These are phyloP conservation scores for Heliconius hermathena DNA, from an alignment of 1,140 invertebrate genomes.

Conservation along the genomic window DNA sequence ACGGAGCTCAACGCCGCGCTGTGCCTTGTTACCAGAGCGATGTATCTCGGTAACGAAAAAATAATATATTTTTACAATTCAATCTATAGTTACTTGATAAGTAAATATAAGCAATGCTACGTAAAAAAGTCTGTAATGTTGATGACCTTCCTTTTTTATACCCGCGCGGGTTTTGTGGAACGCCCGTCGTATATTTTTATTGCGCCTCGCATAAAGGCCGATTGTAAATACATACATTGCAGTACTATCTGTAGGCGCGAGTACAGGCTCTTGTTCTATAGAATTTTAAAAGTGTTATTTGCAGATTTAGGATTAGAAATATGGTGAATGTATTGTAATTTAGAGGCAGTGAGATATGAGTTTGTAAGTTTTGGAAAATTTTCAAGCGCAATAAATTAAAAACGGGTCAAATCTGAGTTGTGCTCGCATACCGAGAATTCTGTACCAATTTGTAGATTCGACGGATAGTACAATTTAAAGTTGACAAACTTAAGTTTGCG, in stretches of 20 bases:
- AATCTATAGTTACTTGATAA: neutral
- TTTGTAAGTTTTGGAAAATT: no score
- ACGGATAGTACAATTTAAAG: no score
- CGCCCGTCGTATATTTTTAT: slow-evolving; percentile 18
- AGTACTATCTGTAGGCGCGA: neutral
- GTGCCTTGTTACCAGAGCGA: no score
- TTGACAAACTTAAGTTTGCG: no score
- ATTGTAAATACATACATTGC: slow-evolving; percentile 15
- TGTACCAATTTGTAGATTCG: no score
- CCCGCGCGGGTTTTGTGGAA: neutral
- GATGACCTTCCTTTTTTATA: neutral
- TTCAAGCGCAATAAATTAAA: no score
- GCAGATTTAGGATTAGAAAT: neutral
- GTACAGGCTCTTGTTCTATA: neutral
- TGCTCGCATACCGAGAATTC: no score
- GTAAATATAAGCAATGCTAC: neutral
- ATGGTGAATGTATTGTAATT: neutral
- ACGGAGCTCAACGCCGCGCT: no score
- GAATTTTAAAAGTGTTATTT: neutral
- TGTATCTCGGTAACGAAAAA: no score
- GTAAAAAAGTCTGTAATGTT: neutral
- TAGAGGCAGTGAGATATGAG: no score
- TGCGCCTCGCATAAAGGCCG: slow-evolving; percentile 11
- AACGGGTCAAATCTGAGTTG: no score
- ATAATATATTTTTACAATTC: no score